A percentile compares a stretch with the other conserved stretches of the same genome.
Conservation (phyloP, 2,797 vertebrate species). For the Cyclura pinguis region DNA sequence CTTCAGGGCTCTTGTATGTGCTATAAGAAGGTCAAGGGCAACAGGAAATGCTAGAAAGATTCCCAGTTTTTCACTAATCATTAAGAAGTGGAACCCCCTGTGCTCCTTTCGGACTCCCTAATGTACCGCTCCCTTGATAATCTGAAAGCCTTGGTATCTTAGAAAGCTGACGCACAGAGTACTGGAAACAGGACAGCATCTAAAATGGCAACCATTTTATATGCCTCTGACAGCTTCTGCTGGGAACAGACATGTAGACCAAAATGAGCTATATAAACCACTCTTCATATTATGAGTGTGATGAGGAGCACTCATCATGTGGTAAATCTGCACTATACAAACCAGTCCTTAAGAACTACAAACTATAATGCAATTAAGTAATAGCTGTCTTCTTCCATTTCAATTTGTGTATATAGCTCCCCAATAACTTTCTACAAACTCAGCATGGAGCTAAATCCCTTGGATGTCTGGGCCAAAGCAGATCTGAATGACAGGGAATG, state of each 20-base stretch:
- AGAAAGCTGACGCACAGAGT: too few species aligned
- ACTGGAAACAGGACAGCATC: neutral
- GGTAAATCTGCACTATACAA: neutral
- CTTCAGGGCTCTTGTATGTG: neutral
- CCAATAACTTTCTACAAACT: neutral
- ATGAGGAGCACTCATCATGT: neutral
- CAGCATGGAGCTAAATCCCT: conserved; percentile 18
- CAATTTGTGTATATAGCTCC: neutral
- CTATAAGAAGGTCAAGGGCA: neutral
- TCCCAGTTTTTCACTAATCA: too few species aligned
- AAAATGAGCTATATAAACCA: neutral
- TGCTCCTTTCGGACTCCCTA: neutral
- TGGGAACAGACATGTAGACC: neutral
- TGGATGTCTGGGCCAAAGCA: conserved; percentile 14
- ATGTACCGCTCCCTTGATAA: neutral
- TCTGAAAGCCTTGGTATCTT: neutral
- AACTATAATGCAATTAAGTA: neutral
- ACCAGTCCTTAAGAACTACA: neutral
- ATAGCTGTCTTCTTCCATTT: neutral
- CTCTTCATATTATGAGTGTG: neutral
- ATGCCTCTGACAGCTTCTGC: neutral
- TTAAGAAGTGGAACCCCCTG: neutral
- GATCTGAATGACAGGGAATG: conserved; percentile 20
- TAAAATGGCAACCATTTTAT: neutral
- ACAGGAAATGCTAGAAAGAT: neutral